A percentile compares a stretch with the other conserved stretches of the same genome.
phyloP scores from a whole-genome alignment of 2,797 vertebrate species.

The Zalophus californianus region DNA sequence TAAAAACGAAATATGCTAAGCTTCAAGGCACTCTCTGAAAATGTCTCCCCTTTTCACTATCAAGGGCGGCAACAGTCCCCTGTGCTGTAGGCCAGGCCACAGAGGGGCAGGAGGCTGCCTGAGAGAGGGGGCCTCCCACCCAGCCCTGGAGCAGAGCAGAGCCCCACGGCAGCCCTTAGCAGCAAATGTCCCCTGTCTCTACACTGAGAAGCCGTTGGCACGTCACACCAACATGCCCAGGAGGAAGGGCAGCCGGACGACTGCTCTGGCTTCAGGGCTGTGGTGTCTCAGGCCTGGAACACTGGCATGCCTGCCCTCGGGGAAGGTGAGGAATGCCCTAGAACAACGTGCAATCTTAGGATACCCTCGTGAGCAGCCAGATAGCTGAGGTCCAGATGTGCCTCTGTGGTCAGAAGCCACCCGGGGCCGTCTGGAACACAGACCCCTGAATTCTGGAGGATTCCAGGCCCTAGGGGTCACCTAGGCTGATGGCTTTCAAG shows the following conservation, averaged over 20 bases:
- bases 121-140: background rate
- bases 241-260: background rate
- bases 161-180: background rate
- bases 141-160: too few relatives aligned
- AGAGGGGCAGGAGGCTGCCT: background rate
- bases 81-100: background rate
- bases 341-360: background rate
- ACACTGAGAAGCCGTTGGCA: background rate
- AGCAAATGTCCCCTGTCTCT: background rate
- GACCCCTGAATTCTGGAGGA: background rate
- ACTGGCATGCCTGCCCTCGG: background rate
- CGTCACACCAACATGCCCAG: background rate
- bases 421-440: background rate
- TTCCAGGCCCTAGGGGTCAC: background rate
- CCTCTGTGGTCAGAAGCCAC: background rate
- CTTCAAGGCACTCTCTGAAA: constrained; percentile 3
- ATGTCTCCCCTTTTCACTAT: background rate
- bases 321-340: background rate
- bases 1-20: background rate
- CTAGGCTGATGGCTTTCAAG: background rate
- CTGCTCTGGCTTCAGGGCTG: background rate
- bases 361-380: background rate
- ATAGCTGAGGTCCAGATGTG: background rate
- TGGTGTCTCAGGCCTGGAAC: background rate
- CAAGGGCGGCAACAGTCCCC: background rate